These are phyloP conservation scores for Entelurus aequoreus DNA, from an alignment of 2,113 vertebrate genomes.

Conservation along the genomic window DNA sequence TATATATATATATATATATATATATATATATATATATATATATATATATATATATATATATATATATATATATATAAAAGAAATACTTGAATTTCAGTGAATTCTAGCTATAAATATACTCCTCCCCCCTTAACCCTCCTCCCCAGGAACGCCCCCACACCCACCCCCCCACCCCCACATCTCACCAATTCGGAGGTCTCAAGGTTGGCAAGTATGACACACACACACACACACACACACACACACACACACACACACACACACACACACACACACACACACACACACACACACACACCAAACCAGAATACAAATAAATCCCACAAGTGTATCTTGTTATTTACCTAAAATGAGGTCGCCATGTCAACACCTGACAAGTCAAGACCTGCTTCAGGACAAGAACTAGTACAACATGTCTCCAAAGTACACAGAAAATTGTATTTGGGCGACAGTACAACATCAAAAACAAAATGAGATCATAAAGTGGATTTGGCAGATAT, in stretches of 20 bases:
- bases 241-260: conserved; percentile 35
- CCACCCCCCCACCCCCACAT: too few species aligned
- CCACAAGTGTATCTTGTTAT: background rate
- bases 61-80: too few species aligned
- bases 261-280: conserved; percentile 12
- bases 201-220: too few species aligned
- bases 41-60: too few species aligned
- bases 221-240: conserved; percentile 32
- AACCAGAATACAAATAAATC: conserved; percentile 13
- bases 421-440: conserved; percentile 29
- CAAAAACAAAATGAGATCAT: conserved; percentile 28
- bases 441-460: conserved; percentile 32
- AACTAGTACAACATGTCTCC: conserved; percentile 19
- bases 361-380: conserved; percentile 22
- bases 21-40: too few species aligned
- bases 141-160: too few species aligned
- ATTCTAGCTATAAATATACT: too few species aligned
- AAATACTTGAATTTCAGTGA: too few species aligned
- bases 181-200: too few species aligned
- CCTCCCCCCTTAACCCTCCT: too few species aligned
- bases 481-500: conserved; percentile 10
- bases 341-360: conserved; percentile 6
- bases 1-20: too few species aligned
- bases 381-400: conserved; percentile 20
- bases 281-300: conserved; percentile 11